Evolutionary conservation across 2,797 vertebrate species (phyloP).

Genomic region (Rallus crepitans): DNA sequence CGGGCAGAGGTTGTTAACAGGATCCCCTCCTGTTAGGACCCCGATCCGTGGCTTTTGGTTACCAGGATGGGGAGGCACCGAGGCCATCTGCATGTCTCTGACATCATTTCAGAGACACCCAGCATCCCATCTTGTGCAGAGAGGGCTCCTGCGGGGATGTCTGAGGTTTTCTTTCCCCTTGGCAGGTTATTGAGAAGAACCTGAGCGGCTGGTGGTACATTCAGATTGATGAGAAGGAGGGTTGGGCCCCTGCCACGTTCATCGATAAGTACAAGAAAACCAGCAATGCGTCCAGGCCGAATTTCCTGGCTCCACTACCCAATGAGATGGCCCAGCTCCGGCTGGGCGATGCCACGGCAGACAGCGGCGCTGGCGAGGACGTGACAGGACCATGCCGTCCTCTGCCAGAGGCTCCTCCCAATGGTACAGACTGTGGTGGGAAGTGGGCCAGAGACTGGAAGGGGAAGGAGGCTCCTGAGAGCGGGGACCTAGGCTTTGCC

Average conservation of each 20-base stretch:
- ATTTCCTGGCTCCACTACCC: constrained; percentile 93
- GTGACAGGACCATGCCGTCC: constrained; percentile 85
- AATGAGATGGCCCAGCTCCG: constrained; percentile 90
- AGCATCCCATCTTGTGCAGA: neutral
- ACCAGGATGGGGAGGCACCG: neutral
- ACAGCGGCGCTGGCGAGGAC: constrained; percentile 74
- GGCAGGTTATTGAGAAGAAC: constrained; percentile 97
- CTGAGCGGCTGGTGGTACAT: constrained; percentile 99
- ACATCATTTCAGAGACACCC: neutral
- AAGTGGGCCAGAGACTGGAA: constrained; percentile 93
- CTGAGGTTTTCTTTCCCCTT: constrained; percentile 3
- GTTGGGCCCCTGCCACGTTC: constrained; percentile 96
- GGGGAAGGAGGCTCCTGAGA: constrained; percentile 79
- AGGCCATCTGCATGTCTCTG: neutral
- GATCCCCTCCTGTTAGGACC: neutral
- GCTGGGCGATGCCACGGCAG: constrained; percentile 76
- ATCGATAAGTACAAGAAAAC: constrained; percentile 99
- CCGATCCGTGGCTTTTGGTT: neutral
- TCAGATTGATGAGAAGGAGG: constrained; percentile 97
- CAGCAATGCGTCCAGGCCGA: constrained; percentile 91
- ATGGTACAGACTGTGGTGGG: constrained; percentile 77
- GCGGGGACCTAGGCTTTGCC: neutral
- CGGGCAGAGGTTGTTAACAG: neutral
- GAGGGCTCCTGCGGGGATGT: fast-evolving
- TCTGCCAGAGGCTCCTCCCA: constrained; percentile 89